Base-by-base conservation (phyloP, 2,888 invertebrate species). In the Tromatobia lineatoria region DNA sequence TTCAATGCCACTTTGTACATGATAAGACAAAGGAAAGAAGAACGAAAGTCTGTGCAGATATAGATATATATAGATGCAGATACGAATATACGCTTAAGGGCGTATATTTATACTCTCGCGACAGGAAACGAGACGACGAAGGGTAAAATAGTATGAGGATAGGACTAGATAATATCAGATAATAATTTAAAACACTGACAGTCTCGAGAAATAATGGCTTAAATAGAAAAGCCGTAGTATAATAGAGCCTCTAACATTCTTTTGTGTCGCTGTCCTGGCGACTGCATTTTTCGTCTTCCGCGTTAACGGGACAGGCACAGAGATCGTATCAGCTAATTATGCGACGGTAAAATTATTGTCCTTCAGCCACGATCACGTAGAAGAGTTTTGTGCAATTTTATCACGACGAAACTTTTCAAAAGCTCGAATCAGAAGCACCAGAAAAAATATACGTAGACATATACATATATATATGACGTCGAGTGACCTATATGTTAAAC, bases 241-340 rank as follows among this genome's bases (percentile, higher is more conserved):
- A 89, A 91, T 89, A 78, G 88, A 89, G 86, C 82, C 85, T 88
- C 90, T 88, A 88, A 88, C 88, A 88, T 89, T 88, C 90, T 90
- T 89, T 90, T 90, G 90, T 90, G 86, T 86, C 85, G 66, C 52
- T 54, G 34, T 15, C 4, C 20, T 34, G 86, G 81, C 84, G 83
- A 83, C 34, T 85, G 85, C 89, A 88, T 88, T 88, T 87, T 78
- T 57, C 74, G 61, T 76, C 38, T 66, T 42, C 15, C 11, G 50
- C 59, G 45, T n/a, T 25, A 67, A 23, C 15, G 29, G 38, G n/a
- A 47, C 11, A 50, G 70, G 54, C n/a, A 59, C 25, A 47, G 85
- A 89, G 90, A 91, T 91, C 86, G 71, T 89, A 91, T 91, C 91
- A 88, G 86, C 88, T 90, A 90, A 90, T 90, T 91, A 91, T 88